phyloP scores from a whole-genome alignment of 1,140 invertebrate genomes.

The Oscheius sp. region DNA sequence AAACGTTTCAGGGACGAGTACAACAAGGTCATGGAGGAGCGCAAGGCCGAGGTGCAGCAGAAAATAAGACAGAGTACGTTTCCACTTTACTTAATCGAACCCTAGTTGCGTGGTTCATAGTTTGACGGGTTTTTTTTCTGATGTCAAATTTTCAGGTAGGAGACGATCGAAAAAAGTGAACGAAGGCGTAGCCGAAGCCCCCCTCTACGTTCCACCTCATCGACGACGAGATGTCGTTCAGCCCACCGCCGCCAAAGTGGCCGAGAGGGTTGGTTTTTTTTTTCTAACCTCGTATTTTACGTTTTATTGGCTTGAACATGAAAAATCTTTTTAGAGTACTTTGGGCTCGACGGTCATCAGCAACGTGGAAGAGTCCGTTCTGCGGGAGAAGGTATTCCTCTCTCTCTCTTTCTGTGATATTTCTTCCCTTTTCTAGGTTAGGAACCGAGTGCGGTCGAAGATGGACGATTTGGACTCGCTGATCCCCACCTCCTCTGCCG shows the following conservation, averaged over 20 bases:
- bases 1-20: slow-evolving; percentile 39
- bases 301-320: neutral
- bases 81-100: too few relatives aligned
- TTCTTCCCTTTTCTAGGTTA: neutral
- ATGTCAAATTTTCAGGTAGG: neutral
- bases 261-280: neutral
- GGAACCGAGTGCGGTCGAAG: neutral
- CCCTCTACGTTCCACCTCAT: slow-evolving; percentile 33
- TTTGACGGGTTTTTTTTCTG: neutral
- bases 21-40: slow-evolving; percentile 36
- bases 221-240: neutral
- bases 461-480: slow-evolving; percentile 16
- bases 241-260: neutral
- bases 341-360: neutral
- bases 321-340: neutral
- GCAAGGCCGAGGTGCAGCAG: slow-evolving; percentile 24
- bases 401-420: neutral
- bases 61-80: slow-evolving; percentile 26
- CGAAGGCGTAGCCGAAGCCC: neutral
- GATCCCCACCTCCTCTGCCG: slow-evolving; percentile 11
- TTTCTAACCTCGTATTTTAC: neutral
- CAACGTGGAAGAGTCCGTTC: neutral
- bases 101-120: neutral
- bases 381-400: neutral
- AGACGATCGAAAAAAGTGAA: neutral